Percentiles rank a stretch among this genome's conserved stretches.
Evolutionary conservation across 1,140 invertebrate species (phyloP).

Genomic region (Trichonephila clavipes): DNA sequence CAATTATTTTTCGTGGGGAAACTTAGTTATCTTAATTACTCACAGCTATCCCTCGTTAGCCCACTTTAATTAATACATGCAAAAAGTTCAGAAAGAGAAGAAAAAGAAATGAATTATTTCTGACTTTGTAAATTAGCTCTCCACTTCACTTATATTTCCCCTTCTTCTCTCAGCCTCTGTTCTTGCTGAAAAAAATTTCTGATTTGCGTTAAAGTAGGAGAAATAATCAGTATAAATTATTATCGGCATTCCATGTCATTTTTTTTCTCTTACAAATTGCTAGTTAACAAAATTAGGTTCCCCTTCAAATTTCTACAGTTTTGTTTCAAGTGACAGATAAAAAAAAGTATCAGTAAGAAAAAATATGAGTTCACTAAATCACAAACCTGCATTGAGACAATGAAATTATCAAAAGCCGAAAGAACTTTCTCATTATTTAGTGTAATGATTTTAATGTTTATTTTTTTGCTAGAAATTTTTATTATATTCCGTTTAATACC

Average conservation of each 20-base stretch:
- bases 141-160: background rate
- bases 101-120: conserved; percentile 43
- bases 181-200: background rate
- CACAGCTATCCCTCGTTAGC: conserved; percentile 46
- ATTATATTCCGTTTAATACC: background rate
- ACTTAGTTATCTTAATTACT: conserved; percentile 51
- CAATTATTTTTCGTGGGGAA: conserved; percentile 28
- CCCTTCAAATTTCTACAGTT: conserved; percentile 9
- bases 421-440: background rate
- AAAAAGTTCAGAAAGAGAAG: conserved; percentile 17
- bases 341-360: background rate
- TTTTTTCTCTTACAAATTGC: background rate
- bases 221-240: conserved; percentile 42
- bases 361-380: background rate
- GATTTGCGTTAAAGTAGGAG: conserved; percentile 30
- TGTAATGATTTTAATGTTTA: background rate
- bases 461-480: background rate
- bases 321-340: background rate
- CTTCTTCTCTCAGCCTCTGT: background rate
- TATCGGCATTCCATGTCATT: conserved; percentile 27
- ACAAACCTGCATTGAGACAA: conserved; percentile 15
- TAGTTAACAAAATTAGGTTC: conserved; percentile 31
- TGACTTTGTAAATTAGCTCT: conserved; percentile 49
- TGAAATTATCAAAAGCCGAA: background rate
- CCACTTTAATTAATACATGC: conserved; percentile 44